phyloP scores from a whole-genome alignment of 1,140 invertebrate genomes.

The Antheraea mylitta region DNA sequence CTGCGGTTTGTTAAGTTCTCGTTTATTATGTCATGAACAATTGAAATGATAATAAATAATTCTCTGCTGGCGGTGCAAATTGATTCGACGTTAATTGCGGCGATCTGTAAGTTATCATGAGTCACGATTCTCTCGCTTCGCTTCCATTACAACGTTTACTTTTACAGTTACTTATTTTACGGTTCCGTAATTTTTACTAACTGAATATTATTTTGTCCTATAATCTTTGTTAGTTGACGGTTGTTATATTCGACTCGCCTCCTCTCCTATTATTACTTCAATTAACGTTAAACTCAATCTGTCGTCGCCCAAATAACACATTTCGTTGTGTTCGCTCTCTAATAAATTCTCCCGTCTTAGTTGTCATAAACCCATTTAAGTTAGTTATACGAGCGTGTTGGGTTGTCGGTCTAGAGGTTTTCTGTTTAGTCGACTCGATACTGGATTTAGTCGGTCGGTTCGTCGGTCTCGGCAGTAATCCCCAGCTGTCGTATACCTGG shows the following conservation, averaged over 20 bases:
- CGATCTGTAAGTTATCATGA: conserved; percentile 43
- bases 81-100: conserved; percentile 65
- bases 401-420: conserved; percentile 13
- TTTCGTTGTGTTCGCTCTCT: conserved; percentile 33
- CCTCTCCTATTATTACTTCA: conserved; percentile 28
- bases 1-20: conserved; percentile 62
- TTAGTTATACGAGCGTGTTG: conserved; percentile 37
- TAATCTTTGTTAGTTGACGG: conserved; percentile 33
- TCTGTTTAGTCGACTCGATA: conserved; percentile 29
- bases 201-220: conserved; percentile 29
- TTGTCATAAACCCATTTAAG: conserved; percentile 70
- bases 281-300: conserved; percentile 39
- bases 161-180: conserved; percentile 62
- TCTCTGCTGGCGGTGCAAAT: conserved; percentile 53
- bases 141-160: conserved; percentile 26
- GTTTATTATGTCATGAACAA: conserved; percentile 70
- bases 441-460: conserved; percentile 34
- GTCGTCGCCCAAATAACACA: conserved; percentile 35
- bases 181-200: conserved; percentile 40
- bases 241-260: conserved; percentile 19
- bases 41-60: conserved; percentile 66
- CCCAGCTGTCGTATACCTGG: conserved; percentile 67
- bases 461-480: conserved; percentile 50
- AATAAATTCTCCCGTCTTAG: conserved; percentile 51
- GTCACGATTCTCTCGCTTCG: conserved; percentile 33